phyloP scores from a whole-genome alignment of 1,140 invertebrate species.

The Papilio aristodemus region DNA sequence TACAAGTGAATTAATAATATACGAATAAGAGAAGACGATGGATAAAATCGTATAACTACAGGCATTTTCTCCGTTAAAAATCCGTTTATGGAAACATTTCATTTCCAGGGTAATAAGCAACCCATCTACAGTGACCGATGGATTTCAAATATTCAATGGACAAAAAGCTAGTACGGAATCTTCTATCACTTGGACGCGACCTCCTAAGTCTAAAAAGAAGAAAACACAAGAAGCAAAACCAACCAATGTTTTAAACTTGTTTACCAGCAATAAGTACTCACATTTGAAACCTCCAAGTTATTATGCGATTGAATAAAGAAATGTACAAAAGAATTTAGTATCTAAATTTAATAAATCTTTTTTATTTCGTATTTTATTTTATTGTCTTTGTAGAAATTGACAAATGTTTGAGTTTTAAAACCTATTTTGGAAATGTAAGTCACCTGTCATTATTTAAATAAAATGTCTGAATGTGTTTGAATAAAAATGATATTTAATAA shows the following conservation, averaged over 20 bases:
- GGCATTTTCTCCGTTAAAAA: neutral
- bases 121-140: slow-evolving; percentile 23
- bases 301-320: slow-evolving; percentile 35
- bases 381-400: neutral
- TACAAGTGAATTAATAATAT: no score
- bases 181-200: slow-evolving; percentile 51
- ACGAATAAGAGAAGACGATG: no score
- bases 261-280: slow-evolving; percentile 33
- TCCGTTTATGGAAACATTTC: slow-evolving; percentile 4
- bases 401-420: neutral
- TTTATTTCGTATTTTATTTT: neutral
- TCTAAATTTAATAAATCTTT: neutral
- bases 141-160: slow-evolving; percentile 25
- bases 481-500: slow-evolving; percentile 19
- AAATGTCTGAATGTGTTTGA: slow-evolving; percentile 13
- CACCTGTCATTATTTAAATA: neutral
- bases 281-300: slow-evolving; percentile 38
- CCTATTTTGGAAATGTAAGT: neutral
- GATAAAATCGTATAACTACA: neutral
- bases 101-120: slow-evolving; percentile 47
- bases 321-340: neutral
- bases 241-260: slow-evolving; percentile 29
- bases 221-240: slow-evolving; percentile 39
- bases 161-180: slow-evolving; percentile 43
- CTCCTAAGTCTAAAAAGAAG: slow-evolving; percentile 38